These are phyloP conservation scores for Epistrophella euchroma DNA, from an alignment of 2,888 invertebrate species.

Conservation along the genomic window DNA sequence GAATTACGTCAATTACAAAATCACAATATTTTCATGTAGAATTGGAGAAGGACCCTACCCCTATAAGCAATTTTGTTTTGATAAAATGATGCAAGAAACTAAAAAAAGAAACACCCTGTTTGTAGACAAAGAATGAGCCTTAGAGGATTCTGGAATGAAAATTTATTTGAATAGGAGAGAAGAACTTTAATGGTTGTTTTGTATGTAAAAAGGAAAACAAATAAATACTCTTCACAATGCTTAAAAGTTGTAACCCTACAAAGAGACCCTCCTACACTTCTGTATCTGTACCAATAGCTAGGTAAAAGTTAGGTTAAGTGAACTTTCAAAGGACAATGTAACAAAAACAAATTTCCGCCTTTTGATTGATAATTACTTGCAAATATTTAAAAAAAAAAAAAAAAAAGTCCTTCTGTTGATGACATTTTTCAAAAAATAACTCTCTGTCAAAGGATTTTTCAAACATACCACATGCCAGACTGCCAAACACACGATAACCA, in stretches of 20 bases:
- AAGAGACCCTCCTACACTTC: neutral
- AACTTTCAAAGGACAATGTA: conserved; percentile 22
- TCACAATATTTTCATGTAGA: too few species aligned
- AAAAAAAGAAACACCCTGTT: neutral
- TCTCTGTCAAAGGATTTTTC: conserved; percentile 57
- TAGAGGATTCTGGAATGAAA: neutral
- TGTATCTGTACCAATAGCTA: too few species aligned
- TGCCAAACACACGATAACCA: conserved; percentile 62
- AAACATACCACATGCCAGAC: conserved; percentile 58
- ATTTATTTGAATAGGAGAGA: conserved; percentile 49
- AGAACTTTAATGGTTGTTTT: conserved; percentile 43
- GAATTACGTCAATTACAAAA: too few species aligned
- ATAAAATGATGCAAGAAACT: neutral
- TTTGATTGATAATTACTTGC: conserved; percentile 68
- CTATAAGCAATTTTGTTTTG: too few species aligned
- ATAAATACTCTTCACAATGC: conserved; percentile 8
- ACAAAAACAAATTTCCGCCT: conserved; percentile 66
- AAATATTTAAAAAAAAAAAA: conserved; percentile 50
- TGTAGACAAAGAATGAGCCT: neutral
- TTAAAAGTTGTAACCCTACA: conserved; percentile 1
- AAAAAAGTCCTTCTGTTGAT: conserved; percentile 48
- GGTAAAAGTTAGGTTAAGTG: neutral
- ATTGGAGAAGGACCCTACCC: too few species aligned
- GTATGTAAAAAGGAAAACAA: conserved; percentile 33
- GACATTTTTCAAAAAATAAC: conserved; percentile 55